Evolutionary conservation across 2,888 invertebrate genomes (phyloP).

Genomic region (Spialia ferax): DNA sequence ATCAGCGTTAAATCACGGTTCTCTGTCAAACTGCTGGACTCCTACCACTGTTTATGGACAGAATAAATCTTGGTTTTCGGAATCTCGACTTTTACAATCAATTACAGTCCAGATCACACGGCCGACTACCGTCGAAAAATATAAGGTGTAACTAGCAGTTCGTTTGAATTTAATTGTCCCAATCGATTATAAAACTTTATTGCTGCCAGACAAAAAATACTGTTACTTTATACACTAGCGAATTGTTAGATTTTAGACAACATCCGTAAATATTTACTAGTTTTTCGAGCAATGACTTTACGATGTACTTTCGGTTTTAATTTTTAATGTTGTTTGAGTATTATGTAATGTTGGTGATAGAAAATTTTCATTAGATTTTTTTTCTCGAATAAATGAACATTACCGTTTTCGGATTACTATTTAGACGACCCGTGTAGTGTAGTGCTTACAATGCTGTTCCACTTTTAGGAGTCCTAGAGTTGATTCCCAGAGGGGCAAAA

Average conservation of each 20-base stretch:
- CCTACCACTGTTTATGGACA: conserved; percentile 61
- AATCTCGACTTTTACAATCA: conserved; percentile 5
- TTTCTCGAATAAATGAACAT: too few relatives aligned
- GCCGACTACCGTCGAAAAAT: background rate
- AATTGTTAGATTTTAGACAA: background rate
- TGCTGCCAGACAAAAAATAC: conserved; percentile 55
- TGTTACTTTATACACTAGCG: conserved; percentile 36
- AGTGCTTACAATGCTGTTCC: too few relatives aligned
- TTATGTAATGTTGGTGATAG: too few relatives aligned
- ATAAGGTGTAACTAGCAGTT: background rate
- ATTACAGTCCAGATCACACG: conserved; percentile 2
- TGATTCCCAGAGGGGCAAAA: too few relatives aligned
- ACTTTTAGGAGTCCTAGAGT: too few relatives aligned
- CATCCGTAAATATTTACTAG: background rate
- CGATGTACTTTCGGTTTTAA: too few relatives aligned
- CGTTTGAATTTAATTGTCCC: conserved; percentile 61
- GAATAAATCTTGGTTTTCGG: conserved; percentile 55
- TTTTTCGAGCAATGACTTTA: too few relatives aligned
- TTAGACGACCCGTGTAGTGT: too few relatives aligned
- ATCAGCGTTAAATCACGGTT: conserved; percentile 46
- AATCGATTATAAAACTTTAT: conserved; percentile 66
- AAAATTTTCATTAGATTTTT: too few relatives aligned
- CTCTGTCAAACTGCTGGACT: conserved; percentile 45
- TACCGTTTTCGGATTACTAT: too few relatives aligned
- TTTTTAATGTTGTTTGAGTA: too few relatives aligned